Percentiles rank a stretch among this genome's conserved stretches.
Conservation (phyloP, 2,113 vertebrate genomes). For the Dipodomys merriami region DNA sequence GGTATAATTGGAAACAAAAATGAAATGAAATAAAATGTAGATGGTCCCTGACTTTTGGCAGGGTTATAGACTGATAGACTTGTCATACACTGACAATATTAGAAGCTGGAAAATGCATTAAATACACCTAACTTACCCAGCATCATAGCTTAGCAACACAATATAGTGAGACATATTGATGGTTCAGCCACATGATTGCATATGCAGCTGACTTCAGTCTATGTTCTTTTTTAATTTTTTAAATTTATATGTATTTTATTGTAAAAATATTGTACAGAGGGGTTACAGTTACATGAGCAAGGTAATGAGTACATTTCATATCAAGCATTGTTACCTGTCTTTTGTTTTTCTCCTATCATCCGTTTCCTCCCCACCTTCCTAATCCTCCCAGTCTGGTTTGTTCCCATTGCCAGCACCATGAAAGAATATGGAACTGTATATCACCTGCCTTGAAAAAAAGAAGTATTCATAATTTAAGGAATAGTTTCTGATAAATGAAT, state of each 20-base stretch:
- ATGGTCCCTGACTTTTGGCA: neutral
- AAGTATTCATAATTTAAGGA: too few relatives aligned
- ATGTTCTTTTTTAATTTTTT: too few relatives aligned
- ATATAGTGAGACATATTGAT: accelerated
- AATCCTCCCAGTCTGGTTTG: too few relatives aligned
- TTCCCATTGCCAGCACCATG: neutral
- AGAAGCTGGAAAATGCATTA: neutral
- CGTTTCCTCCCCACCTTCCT: too few relatives aligned
- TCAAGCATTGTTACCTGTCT: too few relatives aligned
- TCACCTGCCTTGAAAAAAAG: neutral
- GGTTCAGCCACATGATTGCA: neutral
- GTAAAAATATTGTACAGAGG: too few relatives aligned
- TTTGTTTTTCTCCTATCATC: too few relatives aligned
- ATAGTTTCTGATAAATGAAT: neutral
- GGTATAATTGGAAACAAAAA: constrained; percentile 4
- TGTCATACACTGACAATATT: neutral
- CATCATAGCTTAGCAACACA: neutral
- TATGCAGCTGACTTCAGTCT: neutral
- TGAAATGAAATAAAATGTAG: constrained; percentile 15
- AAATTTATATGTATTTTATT: too few relatives aligned
- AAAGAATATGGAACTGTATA: neutral
- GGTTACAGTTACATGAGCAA: too few relatives aligned
- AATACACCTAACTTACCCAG: neutral
- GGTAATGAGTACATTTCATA: too few relatives aligned
- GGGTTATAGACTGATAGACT: neutral